Conservation (phyloP, 2,797 vertebrate species). For the Etheostoma nigrum region DNA sequence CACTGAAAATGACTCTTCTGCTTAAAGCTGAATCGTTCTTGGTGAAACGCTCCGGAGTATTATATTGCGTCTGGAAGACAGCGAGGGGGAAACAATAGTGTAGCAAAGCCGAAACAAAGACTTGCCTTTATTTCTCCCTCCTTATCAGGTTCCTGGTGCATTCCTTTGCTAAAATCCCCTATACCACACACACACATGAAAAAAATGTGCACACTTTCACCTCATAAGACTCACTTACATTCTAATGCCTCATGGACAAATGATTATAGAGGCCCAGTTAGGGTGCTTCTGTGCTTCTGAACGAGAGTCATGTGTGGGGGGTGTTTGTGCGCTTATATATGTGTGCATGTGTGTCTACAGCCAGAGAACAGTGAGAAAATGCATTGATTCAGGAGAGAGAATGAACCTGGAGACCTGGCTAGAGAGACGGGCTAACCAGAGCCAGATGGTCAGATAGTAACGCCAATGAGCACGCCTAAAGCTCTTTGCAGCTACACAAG, state of each 20-base stretch:
- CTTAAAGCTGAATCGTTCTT: conserved; percentile 42
- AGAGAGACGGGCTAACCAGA: conserved; percentile 77
- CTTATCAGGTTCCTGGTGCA: conserved; percentile 76
- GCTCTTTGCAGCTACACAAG: conserved; percentile 5
- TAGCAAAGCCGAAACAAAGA: conserved; percentile 74
- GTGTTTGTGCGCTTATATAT: conserved; percentile 32
- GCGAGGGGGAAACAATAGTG: conserved; percentile 68
- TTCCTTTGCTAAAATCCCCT: conserved; percentile 69
- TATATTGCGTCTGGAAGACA: conserved; percentile 73
- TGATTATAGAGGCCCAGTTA: conserved; percentile 84
- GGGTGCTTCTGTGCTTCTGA: conserved; percentile 74
- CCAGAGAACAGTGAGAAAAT: conserved; percentile 73
- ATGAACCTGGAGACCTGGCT: conserved; percentile 79
- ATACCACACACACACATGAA: conserved; percentile 48
- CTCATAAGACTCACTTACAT: conserved; percentile 76
- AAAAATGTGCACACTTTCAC: conserved; percentile 45
- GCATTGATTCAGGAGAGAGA: conserved; percentile 76
- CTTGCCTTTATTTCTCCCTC: conserved; percentile 61
- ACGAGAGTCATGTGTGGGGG: conserved; percentile 50
- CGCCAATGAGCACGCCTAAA: conserved; percentile 34
- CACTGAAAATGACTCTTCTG: conserved; percentile 34
- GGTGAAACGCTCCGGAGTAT: conserved; percentile 55
- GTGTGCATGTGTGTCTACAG: conserved; percentile 38
- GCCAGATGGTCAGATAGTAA: conserved; percentile 80
- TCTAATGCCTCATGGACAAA: conserved; percentile 82